Conservation (phyloP, 2,113 vertebrate genomes). For the Thermophis baileyi region DNA sequence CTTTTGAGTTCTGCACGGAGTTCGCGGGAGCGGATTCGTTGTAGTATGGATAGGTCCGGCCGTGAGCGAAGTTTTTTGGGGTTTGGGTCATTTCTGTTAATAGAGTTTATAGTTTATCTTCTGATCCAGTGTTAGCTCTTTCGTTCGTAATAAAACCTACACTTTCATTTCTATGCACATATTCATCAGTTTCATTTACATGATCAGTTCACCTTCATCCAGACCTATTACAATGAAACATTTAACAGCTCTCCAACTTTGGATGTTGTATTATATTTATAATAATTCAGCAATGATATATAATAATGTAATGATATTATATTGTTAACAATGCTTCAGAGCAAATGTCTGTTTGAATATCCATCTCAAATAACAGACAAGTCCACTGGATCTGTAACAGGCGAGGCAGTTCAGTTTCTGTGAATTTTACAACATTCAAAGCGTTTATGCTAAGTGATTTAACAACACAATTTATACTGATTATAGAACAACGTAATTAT, state of each 20-base stretch:
- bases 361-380: background rate
- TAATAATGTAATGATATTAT: background rate
- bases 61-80: no score
- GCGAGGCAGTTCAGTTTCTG: background rate
- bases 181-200: background rate
- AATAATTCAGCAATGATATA: background rate
- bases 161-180: background rate
- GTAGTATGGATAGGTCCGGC: no score
- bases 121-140: background rate
- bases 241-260: background rate
- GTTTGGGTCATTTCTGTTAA: no score
- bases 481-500: background rate
- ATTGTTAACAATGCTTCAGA: background rate
- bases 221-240: background rate
- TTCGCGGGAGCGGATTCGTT: no score
- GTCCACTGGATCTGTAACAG: background rate
- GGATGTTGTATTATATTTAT: background rate
- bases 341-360: background rate
- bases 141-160: background rate
- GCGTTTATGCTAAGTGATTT: background rate
- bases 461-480: background rate
- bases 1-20: no score
- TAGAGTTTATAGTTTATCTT: no score
- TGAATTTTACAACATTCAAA: background rate
- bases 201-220: background rate